Conservation (phyloP, 2,797 vertebrate species). For the Sarcophilus harrisii region DNA sequence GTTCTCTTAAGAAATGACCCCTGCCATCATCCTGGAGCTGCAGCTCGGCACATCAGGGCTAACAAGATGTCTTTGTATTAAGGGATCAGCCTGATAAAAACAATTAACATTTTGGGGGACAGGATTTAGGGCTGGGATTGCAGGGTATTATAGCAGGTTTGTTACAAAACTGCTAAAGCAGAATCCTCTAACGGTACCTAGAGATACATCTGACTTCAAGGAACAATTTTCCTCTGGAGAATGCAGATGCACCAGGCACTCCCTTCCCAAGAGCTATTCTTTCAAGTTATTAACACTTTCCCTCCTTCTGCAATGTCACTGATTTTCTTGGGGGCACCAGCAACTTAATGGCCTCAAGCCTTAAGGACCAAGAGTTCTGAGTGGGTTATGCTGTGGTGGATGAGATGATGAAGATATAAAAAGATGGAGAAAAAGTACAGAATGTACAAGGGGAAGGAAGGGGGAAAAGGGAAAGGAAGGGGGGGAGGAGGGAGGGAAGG, state of each 20-base stretch:
- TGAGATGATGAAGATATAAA: background rate
- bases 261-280: background rate
- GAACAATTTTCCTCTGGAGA: background rate
- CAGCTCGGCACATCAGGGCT: too few species aligned
- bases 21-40: background rate
- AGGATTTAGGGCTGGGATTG: background rate
- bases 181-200: background rate
- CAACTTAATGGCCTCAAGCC: background rate
- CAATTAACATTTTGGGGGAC: background rate
- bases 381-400: background rate
- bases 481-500: constrained; percentile 59
- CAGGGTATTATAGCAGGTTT: background rate
- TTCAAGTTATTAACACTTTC: background rate
- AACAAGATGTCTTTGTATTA: too few species aligned
- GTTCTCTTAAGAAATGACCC: background rate
- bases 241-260: background rate
- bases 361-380: background rate
- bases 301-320: background rate
- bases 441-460: too few species aligned
- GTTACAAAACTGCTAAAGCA: background rate
- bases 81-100: background rate
- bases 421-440: background rate
- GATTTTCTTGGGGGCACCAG: background rate
- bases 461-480: background rate
- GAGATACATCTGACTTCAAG: background rate